Percentiles rank a stretch among this genome's conserved stretches.
Conservation (phyloP, 2,797 vertebrate species). For the Poecilia gillii region DNA sequence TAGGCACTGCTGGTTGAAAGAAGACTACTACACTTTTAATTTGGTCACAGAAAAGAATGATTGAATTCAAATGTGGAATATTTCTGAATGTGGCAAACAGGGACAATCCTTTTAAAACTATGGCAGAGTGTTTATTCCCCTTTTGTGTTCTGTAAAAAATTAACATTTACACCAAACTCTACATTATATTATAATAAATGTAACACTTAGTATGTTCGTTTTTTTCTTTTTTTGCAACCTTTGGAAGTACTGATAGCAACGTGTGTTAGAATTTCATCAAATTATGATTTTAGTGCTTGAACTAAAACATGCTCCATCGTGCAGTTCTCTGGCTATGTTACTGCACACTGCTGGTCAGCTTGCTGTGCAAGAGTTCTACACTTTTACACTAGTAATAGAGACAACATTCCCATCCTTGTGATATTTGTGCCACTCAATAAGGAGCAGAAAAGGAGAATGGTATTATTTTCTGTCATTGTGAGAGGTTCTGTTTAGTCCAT, state of each 20-base stretch:
- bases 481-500: neutral
- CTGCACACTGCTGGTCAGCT: constrained; percentile 1
- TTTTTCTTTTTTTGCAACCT: neutral
- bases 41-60: neutral
- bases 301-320: neutral
- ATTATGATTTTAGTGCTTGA: neutral
- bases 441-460: neutral
- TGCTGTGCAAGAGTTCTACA: neutral
- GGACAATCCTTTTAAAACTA: neutral
- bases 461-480: neutral
- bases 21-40: neutral
- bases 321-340: neutral
- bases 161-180: neutral
- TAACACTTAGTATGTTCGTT: neutral
- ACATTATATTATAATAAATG: neutral
- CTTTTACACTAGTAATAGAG: neutral
- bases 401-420: neutral
- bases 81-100: neutral
- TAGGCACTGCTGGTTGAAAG: neutral
- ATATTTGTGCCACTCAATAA: neutral
- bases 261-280: neutral
- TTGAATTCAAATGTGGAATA: neutral
- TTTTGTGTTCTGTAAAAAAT: neutral
- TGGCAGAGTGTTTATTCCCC: neutral
- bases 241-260: neutral